Evolutionary conservation across 1,140 invertebrate genomes (phyloP).

Genomic region (Drosophila rhopaloa): DNA sequence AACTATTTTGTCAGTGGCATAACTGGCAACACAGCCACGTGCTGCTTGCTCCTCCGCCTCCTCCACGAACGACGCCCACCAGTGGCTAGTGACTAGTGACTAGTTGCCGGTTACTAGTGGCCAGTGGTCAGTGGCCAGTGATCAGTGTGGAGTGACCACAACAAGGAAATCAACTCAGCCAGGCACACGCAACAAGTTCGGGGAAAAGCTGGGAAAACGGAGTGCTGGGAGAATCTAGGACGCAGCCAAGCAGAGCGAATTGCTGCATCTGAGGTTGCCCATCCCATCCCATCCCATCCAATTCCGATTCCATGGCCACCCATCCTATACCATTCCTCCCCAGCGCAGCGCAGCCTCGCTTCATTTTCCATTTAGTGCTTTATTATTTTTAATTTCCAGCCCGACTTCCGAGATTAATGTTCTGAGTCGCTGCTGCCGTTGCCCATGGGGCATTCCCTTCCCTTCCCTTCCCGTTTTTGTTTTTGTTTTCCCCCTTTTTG

Average conservation of each 20-base stretch:
- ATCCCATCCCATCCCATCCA: neutral
- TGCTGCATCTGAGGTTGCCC: constrained; percentile 60
- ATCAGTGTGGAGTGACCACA: constrained; percentile 39
- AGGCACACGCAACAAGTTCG: constrained; percentile 40
- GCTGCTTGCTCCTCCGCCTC: constrained; percentile 24
- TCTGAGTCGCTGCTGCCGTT: constrained; percentile 59
- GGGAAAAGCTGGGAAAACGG: constrained; percentile 20
- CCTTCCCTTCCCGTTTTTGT: constrained; percentile 1
- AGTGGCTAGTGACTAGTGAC: constrained; percentile 5
- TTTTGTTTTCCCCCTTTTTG: neutral
- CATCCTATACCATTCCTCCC: neutral
- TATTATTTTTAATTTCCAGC: constrained; percentile 79
- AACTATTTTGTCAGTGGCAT: neutral
- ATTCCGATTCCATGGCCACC: neutral
- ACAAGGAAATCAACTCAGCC: constrained; percentile 48
- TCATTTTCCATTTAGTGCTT: constrained; percentile 80
- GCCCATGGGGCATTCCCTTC: constrained; percentile 18
- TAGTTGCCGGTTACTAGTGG: neutral
- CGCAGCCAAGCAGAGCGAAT: constrained; percentile 73
- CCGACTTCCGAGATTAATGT: constrained; percentile 72
- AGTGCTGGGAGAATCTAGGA: constrained; percentile 30
- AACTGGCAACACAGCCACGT: constrained; percentile 23
- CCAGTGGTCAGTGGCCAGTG: constrained; percentile 7
- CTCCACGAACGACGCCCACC: constrained; percentile 34
- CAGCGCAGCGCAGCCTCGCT: constrained; percentile 21